These are phyloP conservation scores for Brenthis daphne DNA, from an alignment of 2,888 invertebrate species.

Conservation along the genomic window DNA sequence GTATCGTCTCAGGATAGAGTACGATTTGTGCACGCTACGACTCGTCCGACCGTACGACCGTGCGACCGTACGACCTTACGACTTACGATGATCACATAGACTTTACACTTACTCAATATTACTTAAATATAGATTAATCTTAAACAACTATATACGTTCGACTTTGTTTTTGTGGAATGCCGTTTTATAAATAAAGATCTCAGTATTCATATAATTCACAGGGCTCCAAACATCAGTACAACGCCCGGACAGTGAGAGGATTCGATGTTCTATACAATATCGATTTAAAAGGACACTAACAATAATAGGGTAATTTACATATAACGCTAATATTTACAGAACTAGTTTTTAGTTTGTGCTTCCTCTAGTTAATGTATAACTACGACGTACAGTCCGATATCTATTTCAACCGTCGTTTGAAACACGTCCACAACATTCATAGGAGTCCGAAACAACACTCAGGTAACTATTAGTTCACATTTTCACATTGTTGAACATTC, in stretches of 20 bases:
- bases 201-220: conserved; percentile 49
- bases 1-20: conserved; percentile 62
- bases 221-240: conserved; percentile 75
- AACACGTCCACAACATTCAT: conserved; percentile 52
- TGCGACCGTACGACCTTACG: conserved; percentile 23
- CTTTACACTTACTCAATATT: conserved; percentile 67
- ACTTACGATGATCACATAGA: conserved; percentile 77
- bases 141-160: conserved; percentile 68
- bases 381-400: conserved; percentile 21
- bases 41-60: conserved; percentile 46
- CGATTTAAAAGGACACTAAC: conserved; percentile 58
- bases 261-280: conserved; percentile 75
- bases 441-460: conserved; percentile 52
- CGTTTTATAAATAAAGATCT: conserved; percentile 72
- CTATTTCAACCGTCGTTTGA: conserved; percentile 39
- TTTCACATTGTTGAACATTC: conserved; percentile 67
- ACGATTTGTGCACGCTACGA: conserved; percentile 78
- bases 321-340: conserved; percentile 79
- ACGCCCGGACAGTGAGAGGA: conserved; percentile 69
- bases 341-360: conserved; percentile 80
- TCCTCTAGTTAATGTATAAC: conserved; percentile 60
- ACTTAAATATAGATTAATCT: conserved; percentile 60
- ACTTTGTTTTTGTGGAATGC: conserved; percentile 77
- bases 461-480: conserved; percentile 69
- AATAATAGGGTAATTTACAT: conserved; percentile 67